These are phyloP conservation scores for Araneus ventricosus DNA, from an alignment of 1,140 invertebrate genomes.

Conservation along the genomic window DNA sequence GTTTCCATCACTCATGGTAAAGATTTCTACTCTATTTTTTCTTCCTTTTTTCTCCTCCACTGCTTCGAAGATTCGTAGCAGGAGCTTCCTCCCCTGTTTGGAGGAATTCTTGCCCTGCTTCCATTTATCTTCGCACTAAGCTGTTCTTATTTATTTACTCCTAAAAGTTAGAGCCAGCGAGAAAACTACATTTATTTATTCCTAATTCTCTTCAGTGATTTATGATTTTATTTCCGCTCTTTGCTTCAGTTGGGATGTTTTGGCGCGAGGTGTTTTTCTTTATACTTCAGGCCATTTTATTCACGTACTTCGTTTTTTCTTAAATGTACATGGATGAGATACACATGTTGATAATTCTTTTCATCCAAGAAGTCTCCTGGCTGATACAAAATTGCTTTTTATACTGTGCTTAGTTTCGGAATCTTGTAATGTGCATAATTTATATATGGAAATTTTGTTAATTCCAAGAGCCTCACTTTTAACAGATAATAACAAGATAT, in stretches of 20 bases:
- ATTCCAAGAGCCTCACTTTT: no score
- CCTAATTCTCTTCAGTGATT: slow-evolving; percentile 41
- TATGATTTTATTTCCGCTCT: slow-evolving; percentile 39
- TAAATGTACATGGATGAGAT: neutral
- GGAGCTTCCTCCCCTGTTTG: neutral
- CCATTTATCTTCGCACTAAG: slow-evolving; percentile 44
- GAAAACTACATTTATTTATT: slow-evolving; percentile 53
- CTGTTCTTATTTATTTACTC: slow-evolving; percentile 53
- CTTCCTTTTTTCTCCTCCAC: neutral
- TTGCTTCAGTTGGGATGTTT: neutral
- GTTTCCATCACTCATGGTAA: slow-evolving; percentile 46
- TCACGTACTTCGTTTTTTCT: neutral
- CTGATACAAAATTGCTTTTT: no score
- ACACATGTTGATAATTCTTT: slow-evolving; percentile 30
- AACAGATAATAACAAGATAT: no score
- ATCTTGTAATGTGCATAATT: no score
- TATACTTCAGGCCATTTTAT: neutral
- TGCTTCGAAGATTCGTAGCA: neutral
- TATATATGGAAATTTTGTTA: no score
- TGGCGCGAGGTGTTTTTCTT: neutral
- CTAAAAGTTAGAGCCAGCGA: slow-evolving; percentile 46
- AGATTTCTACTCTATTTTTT: slow-evolving; percentile 4
- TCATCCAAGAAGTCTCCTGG: neutral
- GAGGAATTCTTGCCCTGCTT: neutral
- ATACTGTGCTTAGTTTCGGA: no score